A percentile compares a stretch with the other conserved stretches of the same genome.
Evolutionary conservation across 2,113 vertebrate genomes (phyloP).

Genomic region (Aptenodytes forsteri): DNA sequence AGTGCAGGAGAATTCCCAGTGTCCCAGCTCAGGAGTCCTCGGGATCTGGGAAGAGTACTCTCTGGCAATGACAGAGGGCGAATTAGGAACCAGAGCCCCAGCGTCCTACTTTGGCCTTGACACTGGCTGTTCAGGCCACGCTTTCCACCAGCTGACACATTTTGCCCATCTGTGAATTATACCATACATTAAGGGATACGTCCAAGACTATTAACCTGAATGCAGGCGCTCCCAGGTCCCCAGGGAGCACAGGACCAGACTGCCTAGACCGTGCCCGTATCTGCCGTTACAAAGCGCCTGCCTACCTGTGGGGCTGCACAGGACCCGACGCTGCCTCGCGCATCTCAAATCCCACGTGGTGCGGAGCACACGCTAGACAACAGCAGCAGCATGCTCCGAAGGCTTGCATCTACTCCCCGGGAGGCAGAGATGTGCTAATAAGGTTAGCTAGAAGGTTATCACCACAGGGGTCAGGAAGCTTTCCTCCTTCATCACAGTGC

Average conservation of each 20-base stretch:
- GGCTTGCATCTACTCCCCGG: fast-evolving
- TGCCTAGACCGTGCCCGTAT: fast-evolving
- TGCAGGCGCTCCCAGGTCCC: not conserved
- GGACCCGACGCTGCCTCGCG: not conserved
- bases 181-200: fast-evolving
- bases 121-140: not conserved
- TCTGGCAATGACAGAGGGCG: no score
- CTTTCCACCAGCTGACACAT: not conserved
- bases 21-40: not conserved
- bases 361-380: fast-evolving
- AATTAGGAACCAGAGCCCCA: not conserved
- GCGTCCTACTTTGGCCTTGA: not conserved
- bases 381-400: not conserved
- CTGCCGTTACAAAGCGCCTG: fast-evolving
- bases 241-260: not conserved
- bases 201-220: no score
- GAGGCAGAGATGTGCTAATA: not conserved
- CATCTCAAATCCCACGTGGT: not conserved
- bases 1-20: not conserved
- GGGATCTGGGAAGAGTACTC: no score
- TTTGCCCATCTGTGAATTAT: not conserved
- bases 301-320: not conserved
- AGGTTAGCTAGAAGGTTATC: not conserved
- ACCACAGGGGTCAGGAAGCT: not conserved
- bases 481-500: not conserved